Percentiles rank a stretch among this genome's conserved stretches.
These are phyloP conservation scores for Psophia crepitans DNA, from an alignment of 2,113 vertebrate genomes.

Conservation along the genomic window DNA sequence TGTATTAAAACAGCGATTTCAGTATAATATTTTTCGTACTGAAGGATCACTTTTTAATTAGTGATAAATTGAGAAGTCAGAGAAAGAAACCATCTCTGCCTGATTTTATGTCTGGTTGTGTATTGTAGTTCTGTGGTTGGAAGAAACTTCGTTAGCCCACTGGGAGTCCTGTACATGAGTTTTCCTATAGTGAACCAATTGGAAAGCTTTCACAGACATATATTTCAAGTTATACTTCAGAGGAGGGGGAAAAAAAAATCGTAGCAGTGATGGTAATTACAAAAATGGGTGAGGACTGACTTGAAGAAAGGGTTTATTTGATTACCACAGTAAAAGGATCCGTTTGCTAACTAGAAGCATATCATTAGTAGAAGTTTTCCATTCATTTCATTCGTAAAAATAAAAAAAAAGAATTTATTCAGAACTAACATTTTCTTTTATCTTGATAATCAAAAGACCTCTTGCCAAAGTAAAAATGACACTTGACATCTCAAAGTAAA, in stretches of 20 bases:
- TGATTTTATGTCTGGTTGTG: neutral
- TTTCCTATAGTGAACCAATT: neutral
- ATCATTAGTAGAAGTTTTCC: constrained; percentile 19
- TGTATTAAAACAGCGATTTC: neutral
- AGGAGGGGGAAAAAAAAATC: neutral
- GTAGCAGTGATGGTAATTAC: constrained; percentile 20
- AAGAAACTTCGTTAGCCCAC: neutral
- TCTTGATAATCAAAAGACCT: constrained; percentile 48
- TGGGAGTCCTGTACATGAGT: neutral
- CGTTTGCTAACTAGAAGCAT: neutral
- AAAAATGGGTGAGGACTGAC: constrained; percentile 15
- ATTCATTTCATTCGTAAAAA: constrained; percentile 32
- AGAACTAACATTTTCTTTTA: constrained; percentile 48
- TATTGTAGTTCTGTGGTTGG: neutral
- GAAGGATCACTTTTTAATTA: neutral
- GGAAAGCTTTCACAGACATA: neutral
- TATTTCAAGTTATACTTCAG: neutral
- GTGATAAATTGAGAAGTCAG: neutral
- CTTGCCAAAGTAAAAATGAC: constrained; percentile 34
- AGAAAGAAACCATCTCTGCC: neutral
- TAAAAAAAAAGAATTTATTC: constrained; percentile 44
- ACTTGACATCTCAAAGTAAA: constrained; percentile 55
- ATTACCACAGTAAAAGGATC: constrained; percentile 9
- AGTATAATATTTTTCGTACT: neutral
- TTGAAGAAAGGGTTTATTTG: constrained; percentile 17